Base-by-base conservation (phyloP, 2,888 invertebrate species). In the Hydropsyche betteni region DNA sequence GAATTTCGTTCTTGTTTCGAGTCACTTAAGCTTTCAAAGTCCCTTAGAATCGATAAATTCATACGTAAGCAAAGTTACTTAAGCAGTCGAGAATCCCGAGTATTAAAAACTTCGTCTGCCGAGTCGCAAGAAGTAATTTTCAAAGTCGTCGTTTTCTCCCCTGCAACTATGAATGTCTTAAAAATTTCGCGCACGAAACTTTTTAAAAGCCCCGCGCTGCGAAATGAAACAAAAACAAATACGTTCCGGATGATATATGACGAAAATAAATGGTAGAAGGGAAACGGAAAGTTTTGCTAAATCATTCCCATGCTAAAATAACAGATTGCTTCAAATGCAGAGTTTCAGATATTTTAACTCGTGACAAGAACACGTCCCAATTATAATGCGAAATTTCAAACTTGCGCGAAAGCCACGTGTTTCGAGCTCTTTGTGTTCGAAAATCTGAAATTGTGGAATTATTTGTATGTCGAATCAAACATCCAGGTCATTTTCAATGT, bases 331-430 rank as follows among this genome's bases (percentile, higher is more conserved):
- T 44, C 44, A 10, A 44, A 24, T 24, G 24, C 24, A 5, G 12
- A 53, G n/a, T 24, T 58, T 24, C 16, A 58, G 24, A 58, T 58
- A 58, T 58, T 58, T 58, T 24, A 24, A 58, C 58, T 24, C 8
- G 58, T 24, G 8, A 58, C 16, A 24, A 58, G 58, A 58, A 58
- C 58, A 24, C 24, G 16, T 24, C 8, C 58, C 58, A 58, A 58
- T 58, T 58, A 58, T 16, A 58, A 58, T 24, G 58, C 16, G 58
- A 16, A 8, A 16, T 16, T 53, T 6, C 14, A 58, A 58, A 58
- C 24, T 16, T 24, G 58, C 14, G 53, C 14, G 12, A 51, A 24
- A 24, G 24, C 24, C 24, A 24, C 24, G 24, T 24, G 24, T 24
- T 24, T 24, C 2, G 24, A 24, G 2, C 16, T 53, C 14, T 53